A percentile compares a stretch with the other conserved stretches of the same genome.
Evolutionary conservation across 2,113 vertebrate genomes (phyloP).

Genomic region (Chaetops frenatus): DNA sequence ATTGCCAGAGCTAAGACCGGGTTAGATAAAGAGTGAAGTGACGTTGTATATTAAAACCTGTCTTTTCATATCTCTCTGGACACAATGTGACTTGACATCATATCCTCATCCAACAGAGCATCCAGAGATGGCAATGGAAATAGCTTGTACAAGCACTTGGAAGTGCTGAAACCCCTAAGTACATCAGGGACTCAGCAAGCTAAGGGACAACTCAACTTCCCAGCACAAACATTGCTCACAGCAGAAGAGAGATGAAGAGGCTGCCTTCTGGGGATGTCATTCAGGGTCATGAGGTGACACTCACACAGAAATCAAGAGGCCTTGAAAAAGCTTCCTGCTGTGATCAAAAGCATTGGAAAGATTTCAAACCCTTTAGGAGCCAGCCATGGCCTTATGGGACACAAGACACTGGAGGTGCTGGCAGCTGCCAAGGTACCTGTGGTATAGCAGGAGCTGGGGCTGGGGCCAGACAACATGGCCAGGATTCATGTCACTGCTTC

Average conservation of each 20-base stretch:
- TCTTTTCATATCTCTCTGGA: slow-evolving; percentile 39
- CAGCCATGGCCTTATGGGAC: background rate
- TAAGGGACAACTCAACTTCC: background rate
- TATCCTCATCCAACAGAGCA: background rate
- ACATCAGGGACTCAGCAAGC: background rate
- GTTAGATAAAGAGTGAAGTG: background rate
- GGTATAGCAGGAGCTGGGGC: background rate
- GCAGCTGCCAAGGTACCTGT: background rate
- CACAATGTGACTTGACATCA: slow-evolving; percentile 45
- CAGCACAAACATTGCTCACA: background rate
- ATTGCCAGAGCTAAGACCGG: background rate
- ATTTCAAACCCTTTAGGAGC: background rate
- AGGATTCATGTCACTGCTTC: background rate
- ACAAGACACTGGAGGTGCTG: background rate
- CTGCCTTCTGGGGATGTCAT: background rate
- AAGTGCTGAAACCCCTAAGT: background rate
- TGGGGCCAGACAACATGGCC: background rate
- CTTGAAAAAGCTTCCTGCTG: background rate
- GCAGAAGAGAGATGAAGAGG: background rate
- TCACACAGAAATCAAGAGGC: background rate
- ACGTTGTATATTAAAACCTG: slow-evolving; percentile 12
- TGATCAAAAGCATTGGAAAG: background rate
- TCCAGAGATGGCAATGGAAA: background rate
- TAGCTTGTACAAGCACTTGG: background rate
- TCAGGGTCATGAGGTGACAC: background rate